phyloP scores from a whole-genome alignment of 2,797 vertebrate species.

The Rhadinocentrus ornatus region DNA sequence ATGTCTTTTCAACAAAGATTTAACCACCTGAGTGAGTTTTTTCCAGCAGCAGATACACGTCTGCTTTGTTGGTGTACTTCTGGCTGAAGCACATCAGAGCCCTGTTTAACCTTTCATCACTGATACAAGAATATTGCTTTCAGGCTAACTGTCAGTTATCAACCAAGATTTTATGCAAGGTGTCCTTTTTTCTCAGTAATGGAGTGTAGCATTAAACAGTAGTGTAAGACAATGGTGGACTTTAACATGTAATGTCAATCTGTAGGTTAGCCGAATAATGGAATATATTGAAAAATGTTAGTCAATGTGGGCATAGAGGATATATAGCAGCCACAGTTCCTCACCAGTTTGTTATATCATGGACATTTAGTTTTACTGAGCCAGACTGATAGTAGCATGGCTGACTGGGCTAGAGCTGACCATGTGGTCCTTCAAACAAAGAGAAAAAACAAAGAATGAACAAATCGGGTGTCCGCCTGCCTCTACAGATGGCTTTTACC shows the following conservation, averaged over 20 bases:
- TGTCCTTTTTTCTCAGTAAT: too few relatives aligned
- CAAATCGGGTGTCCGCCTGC: slow-evolving; percentile 45
- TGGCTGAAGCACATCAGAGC: not conserved
- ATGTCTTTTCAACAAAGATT: not conserved
- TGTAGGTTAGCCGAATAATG: too few relatives aligned
- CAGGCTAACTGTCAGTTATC: too few relatives aligned
- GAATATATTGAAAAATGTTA: too few relatives aligned
- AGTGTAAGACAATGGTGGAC: too few relatives aligned
- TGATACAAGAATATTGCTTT: not conserved
- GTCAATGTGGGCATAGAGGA: slow-evolving; percentile 7
- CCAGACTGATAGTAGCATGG: slow-evolving; percentile 28
- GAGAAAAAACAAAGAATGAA: not conserved
- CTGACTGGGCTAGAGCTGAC: slow-evolving; percentile 35
- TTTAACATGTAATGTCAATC: too few relatives aligned
- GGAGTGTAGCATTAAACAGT: too few relatives aligned
- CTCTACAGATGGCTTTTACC: slow-evolving; percentile 52
- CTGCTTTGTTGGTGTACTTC: not conserved
- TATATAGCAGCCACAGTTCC: slow-evolving; percentile 4
- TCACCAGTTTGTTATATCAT: slow-evolving; percentile 32
- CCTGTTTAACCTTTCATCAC: not conserved
- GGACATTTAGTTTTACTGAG: slow-evolving; percentile 36
- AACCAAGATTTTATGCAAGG: too few relatives aligned
- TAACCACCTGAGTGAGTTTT: not conserved
- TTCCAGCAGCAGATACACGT: not conserved
- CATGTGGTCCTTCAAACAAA: slow-evolving; percentile 42